phyloP scores from a whole-genome alignment of 30 jellyfish, hydroid and myxozoan genomes.

The Clytia hemisphaerica region DNA sequence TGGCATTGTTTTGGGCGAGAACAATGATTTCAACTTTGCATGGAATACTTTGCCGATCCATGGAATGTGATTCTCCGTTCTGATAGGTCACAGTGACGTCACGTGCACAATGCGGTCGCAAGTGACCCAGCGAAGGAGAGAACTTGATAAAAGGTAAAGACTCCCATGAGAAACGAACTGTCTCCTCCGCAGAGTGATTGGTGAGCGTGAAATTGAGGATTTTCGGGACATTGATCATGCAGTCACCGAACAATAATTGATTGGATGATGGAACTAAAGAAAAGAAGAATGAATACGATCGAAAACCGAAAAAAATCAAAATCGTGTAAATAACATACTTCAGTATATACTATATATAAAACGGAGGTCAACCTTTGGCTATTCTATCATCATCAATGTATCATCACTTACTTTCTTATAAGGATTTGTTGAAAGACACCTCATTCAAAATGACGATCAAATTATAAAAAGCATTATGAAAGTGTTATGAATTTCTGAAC shows the following conservation, averaged over 20 bases:
- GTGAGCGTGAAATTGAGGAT: conserved; percentile 54
- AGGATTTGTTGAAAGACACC: no score
- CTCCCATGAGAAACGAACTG: conserved; percentile 60
- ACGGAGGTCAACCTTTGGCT: no score
- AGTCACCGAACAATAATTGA: conserved; percentile 63
- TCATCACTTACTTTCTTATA: no score
- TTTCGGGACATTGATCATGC: conserved; percentile 38
- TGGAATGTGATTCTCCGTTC: conserved; percentile 37
- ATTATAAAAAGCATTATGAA: no score
- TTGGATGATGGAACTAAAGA: conserved; percentile 69
- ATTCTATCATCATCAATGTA: no score
- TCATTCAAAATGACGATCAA: no score
- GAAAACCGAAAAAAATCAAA: background rate
- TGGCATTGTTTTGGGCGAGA: conserved; percentile 22
- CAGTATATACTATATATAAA: no score
- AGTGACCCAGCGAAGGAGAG: conserved; percentile 71
- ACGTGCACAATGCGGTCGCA: conserved; percentile 79
- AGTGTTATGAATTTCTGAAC: no score
- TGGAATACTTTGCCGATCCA: conserved; percentile 44
- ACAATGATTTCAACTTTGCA: conserved; percentile 56
- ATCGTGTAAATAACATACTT: no score
- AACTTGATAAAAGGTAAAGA: conserved; percentile 61
- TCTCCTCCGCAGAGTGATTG: conserved; percentile 57
- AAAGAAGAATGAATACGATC: conserved; percentile 4
- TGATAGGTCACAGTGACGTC: conserved; percentile 58